Evolutionary conservation across 2,797 vertebrate genomes (phyloP).

Genomic region (Microhierax caerulescens): DNA sequence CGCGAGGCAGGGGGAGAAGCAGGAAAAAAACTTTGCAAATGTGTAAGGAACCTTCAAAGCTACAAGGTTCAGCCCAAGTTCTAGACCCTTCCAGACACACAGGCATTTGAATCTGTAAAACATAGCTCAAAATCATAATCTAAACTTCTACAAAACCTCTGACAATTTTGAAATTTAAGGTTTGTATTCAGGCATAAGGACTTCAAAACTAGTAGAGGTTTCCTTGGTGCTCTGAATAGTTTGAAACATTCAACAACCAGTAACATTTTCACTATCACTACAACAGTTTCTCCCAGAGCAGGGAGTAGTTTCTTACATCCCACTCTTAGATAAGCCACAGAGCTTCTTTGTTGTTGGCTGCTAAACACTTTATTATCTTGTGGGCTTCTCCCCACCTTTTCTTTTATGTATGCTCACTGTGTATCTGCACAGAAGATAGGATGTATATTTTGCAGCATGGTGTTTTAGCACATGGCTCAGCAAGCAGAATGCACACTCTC

Average conservation of each 20-base stretch:
- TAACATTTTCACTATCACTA: background rate
- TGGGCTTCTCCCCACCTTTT: background rate
- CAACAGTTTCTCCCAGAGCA: background rate
- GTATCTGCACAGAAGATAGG: background rate
- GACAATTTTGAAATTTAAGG: background rate
- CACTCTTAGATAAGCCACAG: background rate
- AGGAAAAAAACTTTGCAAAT: background rate
- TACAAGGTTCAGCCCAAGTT: background rate
- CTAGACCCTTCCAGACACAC: background rate
- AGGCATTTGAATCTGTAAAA: background rate
- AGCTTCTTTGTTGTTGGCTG: background rate
- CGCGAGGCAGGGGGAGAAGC: accelerated
- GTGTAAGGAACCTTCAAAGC: background rate
- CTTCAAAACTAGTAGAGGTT: background rate
- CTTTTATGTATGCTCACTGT: background rate
- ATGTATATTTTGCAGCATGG: background rate
- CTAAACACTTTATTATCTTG: background rate
- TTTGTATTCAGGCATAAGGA: background rate
- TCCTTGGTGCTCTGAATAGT: background rate
- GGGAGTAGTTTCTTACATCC: background rate
- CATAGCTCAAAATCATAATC: background rate
- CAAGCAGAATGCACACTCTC: background rate
- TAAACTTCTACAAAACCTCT: background rate
- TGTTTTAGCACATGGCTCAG: constrained; percentile 14
- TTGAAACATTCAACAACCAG: background rate